Evolutionary conservation across 2,888 invertebrate genomes (phyloP).

Genomic region (Stegana nigrithorax): DNA sequence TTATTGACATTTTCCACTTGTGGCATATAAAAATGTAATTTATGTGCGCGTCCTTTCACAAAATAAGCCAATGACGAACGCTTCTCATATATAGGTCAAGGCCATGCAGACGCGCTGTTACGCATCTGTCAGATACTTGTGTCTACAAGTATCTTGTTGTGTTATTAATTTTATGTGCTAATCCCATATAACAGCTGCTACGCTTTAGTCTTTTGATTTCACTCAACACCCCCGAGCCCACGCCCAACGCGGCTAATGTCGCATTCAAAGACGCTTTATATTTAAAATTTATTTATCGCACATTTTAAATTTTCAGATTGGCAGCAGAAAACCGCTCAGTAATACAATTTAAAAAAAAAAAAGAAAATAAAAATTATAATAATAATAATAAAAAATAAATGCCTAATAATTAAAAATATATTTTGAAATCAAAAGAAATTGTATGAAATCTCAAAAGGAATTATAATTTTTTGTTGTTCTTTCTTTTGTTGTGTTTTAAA

Average conservation of each 20-base stretch:
- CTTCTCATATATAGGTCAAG: constrained; percentile 54
- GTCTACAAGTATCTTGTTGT: not conserved
- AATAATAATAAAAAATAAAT: constrained; percentile 24
- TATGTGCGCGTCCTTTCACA: constrained; percentile 19
- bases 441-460: no score
- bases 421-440: no score
- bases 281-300: no score
- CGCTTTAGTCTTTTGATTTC: not conserved
- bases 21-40: constrained; percentile 2
- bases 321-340: no score
- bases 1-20: constrained; percentile 6
- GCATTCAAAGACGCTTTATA: no score
- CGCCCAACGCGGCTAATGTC: no score
- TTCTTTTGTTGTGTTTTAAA: constrained; percentile 15
- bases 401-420: no score
- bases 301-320: no score
- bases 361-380: constrained; percentile 7
- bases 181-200: not conserved
- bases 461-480: no score
- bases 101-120: constrained; percentile 38
- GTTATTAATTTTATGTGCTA: not conserved
- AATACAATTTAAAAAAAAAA: no score
- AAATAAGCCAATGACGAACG: constrained; percentile 23
- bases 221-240: not conserved
- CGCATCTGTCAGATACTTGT: not conserved